These are phyloP conservation scores for Drosophila kuntzei DNA, from an alignment of 2,888 invertebrate genomes.

Conservation along the genomic window DNA sequence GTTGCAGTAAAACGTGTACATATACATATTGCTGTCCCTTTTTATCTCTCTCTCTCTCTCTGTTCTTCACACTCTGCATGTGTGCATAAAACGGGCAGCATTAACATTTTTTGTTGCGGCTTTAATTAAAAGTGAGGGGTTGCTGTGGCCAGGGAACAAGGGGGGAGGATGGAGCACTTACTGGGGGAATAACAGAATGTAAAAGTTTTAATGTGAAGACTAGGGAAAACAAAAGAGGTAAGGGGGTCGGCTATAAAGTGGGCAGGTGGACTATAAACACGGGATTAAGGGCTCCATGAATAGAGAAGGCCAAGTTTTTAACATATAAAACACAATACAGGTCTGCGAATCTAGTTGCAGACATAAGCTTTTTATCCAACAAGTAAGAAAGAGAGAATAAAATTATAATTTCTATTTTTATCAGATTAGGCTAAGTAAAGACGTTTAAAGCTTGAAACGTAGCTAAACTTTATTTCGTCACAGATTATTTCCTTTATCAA, in stretches of 20 bases:
- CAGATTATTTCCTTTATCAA: too few relatives aligned
- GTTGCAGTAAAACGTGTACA: slow-evolving; percentile 60
- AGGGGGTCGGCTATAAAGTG: slow-evolving; percentile 28
- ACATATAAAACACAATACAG: neutral
- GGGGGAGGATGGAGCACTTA: slow-evolving; percentile 8
- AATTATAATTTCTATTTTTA: neutral
- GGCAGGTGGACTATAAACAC: slow-evolving; percentile 32
- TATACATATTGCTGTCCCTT: slow-evolving; percentile 10
- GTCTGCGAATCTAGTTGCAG: neutral
- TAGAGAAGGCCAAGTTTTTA: neutral
- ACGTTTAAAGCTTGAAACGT: too few relatives aligned
- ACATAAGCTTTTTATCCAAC: neutral
- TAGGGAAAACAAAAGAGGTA: slow-evolving; percentile 23
- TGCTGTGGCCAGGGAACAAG: neutral
- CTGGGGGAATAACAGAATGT: slow-evolving; percentile 28
- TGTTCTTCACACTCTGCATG: slow-evolving; percentile 10
- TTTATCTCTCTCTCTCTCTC: neutral
- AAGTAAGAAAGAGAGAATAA: neutral
- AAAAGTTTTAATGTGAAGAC: slow-evolving; percentile 48
- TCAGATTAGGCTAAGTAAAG: neutral
- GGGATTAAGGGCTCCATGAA: slow-evolving; percentile 22
- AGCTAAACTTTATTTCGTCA: too few relatives aligned
- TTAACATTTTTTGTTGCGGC: slow-evolving; percentile 32
- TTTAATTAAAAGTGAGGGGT: slow-evolving; percentile 68
- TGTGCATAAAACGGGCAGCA: slow-evolving; percentile 40